Conservation (phyloP, 2,888 invertebrate species). For the Metacarcinus magister region DNA sequence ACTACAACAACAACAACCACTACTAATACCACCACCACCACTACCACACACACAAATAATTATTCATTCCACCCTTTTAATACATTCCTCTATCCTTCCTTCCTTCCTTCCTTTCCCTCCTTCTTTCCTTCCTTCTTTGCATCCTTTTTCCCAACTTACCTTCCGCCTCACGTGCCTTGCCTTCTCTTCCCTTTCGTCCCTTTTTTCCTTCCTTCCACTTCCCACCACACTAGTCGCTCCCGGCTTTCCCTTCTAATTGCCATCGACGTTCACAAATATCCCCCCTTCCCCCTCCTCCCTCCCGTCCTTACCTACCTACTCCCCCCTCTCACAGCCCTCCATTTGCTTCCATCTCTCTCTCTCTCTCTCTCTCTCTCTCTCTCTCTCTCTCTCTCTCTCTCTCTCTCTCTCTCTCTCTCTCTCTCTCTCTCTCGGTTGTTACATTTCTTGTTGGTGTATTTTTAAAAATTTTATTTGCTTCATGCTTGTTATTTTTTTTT, state of each 20-base stretch:
- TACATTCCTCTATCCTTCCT: not conserved
- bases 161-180: not conserved
- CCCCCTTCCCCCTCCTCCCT: not conserved
- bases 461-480: not conserved
- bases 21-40: not conserved
- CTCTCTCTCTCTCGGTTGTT: too few relatives aligned
- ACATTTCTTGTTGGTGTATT: not conserved
- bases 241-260: slow-evolving; percentile 14
- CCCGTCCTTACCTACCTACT: not conserved
- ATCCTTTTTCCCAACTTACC: not conserved
- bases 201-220: not conserved
- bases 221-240: not conserved
- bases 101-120: not conserved
- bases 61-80: not conserved
- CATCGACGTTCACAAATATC: not conserved
- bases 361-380: not conserved
- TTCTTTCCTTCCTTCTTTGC: not conserved
- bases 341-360: not conserved
- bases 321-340: not conserved
- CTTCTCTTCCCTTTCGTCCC: slow-evolving; percentile 12
- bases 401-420: not conserved
- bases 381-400: not conserved
- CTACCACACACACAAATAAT: not conserved
- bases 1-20: not conserved
- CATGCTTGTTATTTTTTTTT: not conserved